Evolutionary conservation across 2,797 vertebrate species (phyloP).

Genomic region (Cygnus olor): DNA sequence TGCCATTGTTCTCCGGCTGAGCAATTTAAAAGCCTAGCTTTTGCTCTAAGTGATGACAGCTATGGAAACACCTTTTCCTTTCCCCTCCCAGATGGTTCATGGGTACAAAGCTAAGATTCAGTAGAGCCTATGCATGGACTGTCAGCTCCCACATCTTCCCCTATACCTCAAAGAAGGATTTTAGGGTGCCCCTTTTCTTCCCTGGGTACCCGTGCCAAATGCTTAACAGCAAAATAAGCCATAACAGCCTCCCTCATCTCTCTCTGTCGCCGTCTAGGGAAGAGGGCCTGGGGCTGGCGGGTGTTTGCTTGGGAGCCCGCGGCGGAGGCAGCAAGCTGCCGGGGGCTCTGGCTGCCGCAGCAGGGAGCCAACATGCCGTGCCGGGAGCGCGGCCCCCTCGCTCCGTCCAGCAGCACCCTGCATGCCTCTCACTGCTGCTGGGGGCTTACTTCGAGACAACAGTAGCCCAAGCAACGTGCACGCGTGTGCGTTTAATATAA

Average conservation of each 20-base stretch:
- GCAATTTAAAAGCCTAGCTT: not conserved
- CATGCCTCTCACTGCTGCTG: slow-evolving; percentile 26
- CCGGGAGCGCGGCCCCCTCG: not conserved
- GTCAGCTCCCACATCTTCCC: not conserved
- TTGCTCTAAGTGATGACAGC: not conserved
- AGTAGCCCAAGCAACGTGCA: slow-evolving; percentile 43
- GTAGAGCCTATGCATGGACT: not conserved
- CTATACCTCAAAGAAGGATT: not conserved
- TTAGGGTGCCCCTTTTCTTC: not conserved
- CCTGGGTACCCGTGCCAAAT: not conserved
- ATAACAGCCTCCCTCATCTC: not conserved
- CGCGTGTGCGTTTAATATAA: slow-evolving; percentile 54
- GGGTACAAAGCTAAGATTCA: not conserved
- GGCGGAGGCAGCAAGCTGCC: not conserved
- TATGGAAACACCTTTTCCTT: not conserved
- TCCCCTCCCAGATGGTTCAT: not conserved
- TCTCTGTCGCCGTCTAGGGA: too few species aligned
- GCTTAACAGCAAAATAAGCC: not conserved
- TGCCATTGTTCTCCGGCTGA: not conserved
- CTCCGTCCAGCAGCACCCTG: not conserved
- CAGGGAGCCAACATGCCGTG: not conserved
- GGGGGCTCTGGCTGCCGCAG: not conserved
- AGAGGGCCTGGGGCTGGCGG: too few species aligned
- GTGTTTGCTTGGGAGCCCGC: not conserved
- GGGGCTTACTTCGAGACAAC: slow-evolving; percentile 53